A percentile compares a stretch with the other conserved stretches of the same genome.
Conservation (phyloP, 1,140 invertebrate species). For the Diprion similis region DNA sequence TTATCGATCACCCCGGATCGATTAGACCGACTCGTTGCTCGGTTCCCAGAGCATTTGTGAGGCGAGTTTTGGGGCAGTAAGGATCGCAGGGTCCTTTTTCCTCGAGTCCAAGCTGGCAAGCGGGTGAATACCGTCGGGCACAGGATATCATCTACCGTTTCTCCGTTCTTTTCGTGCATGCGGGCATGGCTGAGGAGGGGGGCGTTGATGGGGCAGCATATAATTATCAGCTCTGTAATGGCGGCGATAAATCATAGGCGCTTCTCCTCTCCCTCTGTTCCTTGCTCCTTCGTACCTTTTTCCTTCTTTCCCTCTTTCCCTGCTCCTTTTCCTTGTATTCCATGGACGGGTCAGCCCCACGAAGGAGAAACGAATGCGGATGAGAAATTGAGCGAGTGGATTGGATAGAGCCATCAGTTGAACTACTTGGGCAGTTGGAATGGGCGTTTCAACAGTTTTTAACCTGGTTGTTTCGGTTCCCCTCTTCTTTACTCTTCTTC, state of each 20-base stretch:
- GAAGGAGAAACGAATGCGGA: constrained; percentile 50
- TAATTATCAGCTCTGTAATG: constrained; percentile 62
- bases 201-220: constrained; percentile 58
- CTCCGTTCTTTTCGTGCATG: constrained; percentile 23
- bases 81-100: neutral
- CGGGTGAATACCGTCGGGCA: constrained; percentile 26
- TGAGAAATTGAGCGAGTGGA: constrained; percentile 56
- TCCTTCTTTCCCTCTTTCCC: constrained; percentile 39
- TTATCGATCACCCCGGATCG: neutral
- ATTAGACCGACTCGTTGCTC: neutral
- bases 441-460: constrained; percentile 16
- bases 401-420: constrained; percentile 62
- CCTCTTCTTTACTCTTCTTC: too few relatives aligned
- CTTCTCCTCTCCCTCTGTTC: constrained; percentile 49
- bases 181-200: constrained; percentile 34
- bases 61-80: neutral
- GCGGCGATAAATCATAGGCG: constrained; percentile 62
- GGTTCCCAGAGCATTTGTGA: constrained; percentile 7
- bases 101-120: constrained; percentile 6
- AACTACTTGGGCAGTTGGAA: constrained; percentile 27
- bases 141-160: constrained; percentile 30
- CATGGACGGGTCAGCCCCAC: constrained; percentile 46
- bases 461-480: too few relatives aligned
- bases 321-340: too few relatives aligned
- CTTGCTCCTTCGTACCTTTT: constrained; percentile 46